phyloP scores from a whole-genome alignment of 2,113 vertebrate species.

The Petrocephalus zakoni region DNA sequence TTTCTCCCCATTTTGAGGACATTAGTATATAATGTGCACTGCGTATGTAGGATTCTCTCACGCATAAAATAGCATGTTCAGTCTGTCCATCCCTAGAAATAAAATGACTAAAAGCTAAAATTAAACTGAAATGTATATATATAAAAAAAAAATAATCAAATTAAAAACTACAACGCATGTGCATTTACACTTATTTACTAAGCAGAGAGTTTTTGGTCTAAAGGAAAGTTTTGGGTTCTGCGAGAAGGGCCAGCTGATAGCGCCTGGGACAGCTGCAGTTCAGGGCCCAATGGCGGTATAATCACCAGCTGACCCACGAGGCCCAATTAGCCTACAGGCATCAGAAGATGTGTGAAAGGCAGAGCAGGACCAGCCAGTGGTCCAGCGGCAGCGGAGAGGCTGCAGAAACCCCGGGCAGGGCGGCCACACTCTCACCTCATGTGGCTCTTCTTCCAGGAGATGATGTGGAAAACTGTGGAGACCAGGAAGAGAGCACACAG shows the following conservation, averaged over 20 bases:
- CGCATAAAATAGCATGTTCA: background rate
- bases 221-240: background rate
- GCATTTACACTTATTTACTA: background rate
- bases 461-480: constrained; percentile 89
- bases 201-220: background rate
- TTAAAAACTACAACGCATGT: no score
- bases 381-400: background rate
- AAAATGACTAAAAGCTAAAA: background rate
- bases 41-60: background rate
- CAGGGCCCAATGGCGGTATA: background rate
- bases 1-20: background rate
- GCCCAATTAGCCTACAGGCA: background rate
- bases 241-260: background rate
- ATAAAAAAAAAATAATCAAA: no score
- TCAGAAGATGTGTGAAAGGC: background rate
- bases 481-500: constrained; percentile 90
- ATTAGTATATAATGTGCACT: background rate
- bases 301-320: background rate
- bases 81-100: background rate
- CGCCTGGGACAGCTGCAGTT: background rate
- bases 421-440: constrained; percentile 67
- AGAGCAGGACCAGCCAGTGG: background rate
- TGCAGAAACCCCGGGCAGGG: background rate
- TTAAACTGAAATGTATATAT: background rate
- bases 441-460: constrained; percentile 98